Base-by-base conservation (phyloP, 1,140 invertebrate species). In the Hypothenemus hampei region DNA sequence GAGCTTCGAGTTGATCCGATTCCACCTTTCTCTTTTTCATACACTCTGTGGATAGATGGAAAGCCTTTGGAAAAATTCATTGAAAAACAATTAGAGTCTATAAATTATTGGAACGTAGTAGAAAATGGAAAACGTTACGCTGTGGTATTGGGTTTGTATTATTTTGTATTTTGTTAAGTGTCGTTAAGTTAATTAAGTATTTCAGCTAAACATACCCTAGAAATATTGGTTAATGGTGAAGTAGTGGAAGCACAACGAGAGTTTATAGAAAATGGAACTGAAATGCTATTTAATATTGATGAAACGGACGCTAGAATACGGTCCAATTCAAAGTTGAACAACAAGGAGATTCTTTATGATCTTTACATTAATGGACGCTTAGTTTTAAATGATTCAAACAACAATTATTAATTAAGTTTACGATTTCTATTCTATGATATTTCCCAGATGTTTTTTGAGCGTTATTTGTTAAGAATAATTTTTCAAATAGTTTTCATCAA, bases 251-350 rank as follows among this genome's bases (percentile, higher is more conserved):
- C 78, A 44, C 65, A 89, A 82, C 85, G 81, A 35, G 84, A 84
- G 66, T 92, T 92, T 71, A 82, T 84, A 6, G 83, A 89, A 46
- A 80, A 84, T 50, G 89, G 89, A 31, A 90, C 86, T n/a, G 84
- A 87, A 68, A 92, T 87, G 3, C 81, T 85, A 62, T 91, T 92
- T 69, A 70, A 72, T 39, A 41, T 66, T 16, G 64, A 59, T n/a
- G 45, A 58, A 7, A 18, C n/a, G 16, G 33, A 49, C 5, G 60
- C 70, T 11, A 77, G 74, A 5, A 83, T 87, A 29, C 77, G 75
- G 65, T 79, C 81, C 8, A 67, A 76, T 3, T 80, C 76, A 44
- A 76, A 73, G 54, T 73, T 75, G 19, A 76, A 76, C 41, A 72
- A 70, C 57, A 65, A 77, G 67, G 79, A 78, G 3, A 73, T 81